Conservation (phyloP, 1,140 invertebrate genomes). For the Riptortus pedestris region DNA sequence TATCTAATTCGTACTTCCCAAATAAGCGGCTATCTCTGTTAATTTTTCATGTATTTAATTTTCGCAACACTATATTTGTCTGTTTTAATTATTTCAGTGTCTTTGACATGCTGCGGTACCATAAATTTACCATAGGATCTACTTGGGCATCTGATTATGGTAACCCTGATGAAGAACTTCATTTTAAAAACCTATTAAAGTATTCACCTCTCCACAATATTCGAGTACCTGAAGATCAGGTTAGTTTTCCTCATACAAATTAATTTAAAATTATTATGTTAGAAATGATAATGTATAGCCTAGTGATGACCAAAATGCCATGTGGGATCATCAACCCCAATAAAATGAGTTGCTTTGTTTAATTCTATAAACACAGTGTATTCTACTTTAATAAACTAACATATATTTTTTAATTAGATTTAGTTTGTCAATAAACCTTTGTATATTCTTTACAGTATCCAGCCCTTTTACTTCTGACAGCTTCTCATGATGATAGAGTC, state of each 20-base stretch:
- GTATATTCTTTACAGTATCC: constrained; percentile 61
- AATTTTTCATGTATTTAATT: no score
- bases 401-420: not conserved
- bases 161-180: constrained; percentile 72
- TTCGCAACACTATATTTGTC: no score
- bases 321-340: no score
- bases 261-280: not conserved
- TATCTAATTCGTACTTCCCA: no score
- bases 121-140: constrained; percentile 96
- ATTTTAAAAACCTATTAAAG: constrained; percentile 81
- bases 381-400: not conserved
- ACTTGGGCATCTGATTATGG: constrained; percentile 96
- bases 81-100: constrained; percentile 54
- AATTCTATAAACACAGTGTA: not conserved
- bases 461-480: constrained; percentile 79
- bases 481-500: constrained; percentile 96
- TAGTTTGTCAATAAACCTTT: no score
- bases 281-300: no score
- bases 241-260: no score
- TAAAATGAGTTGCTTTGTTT: no score
- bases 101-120: constrained; percentile 92
- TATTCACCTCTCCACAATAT: constrained; percentile 96
- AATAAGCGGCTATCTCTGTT: no score
- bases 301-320: no score
- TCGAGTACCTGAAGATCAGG: constrained; percentile 45